Evolutionary conservation across 1,140 invertebrate genomes (phyloP), one percentile per base, ranked within the genome.

Genomic region (Diorhabda elongata): DNA sequence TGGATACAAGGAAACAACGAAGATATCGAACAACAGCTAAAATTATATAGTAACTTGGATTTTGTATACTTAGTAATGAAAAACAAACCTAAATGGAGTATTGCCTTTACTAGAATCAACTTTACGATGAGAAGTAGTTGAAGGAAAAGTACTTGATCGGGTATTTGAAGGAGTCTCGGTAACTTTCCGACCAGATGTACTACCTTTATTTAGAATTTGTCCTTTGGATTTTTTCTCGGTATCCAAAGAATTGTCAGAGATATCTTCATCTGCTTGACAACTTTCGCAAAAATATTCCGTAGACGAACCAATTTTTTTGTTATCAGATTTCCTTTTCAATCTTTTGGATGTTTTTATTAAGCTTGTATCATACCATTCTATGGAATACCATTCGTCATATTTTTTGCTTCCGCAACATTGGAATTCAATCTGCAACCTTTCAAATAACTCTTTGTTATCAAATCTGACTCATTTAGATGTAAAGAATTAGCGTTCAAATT

Each of bases 381-480:
- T 72, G 43, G 75, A 68, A 62, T 79, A 81, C 80, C 80, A 81
- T 60, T 81, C 80, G 44, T 77, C 73, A 69, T 81, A 81, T 58
- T 79, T 79, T 62, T 75, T 76, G 65, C 76, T 78, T 47, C 80
- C 80, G 61, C 79, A 81, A 72, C 80, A 81, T 61, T 79, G 78
- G 47, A 80, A 77, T 70, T 80, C 76, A 11, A 81, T 76, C 73
- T 81, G 79, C 57, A 81, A 66, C 41, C 64, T 62, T 44, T 5
- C 26, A 56, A n/a, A 26, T 26, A 26, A 26, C 26, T 26, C 26
- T 26, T 26, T 26, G 26, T 26, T 26, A 26, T 26, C 26, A 26
- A 26, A 26, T 26, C 1, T 26, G 26, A 26, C 26, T 26, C 26
- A 26, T 26, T 26, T 26, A 26, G 1, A 26, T 26, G 26, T 26